Conservation (phyloP, 2,113 vertebrate species). For the Laterallus jamaicensis region DNA sequence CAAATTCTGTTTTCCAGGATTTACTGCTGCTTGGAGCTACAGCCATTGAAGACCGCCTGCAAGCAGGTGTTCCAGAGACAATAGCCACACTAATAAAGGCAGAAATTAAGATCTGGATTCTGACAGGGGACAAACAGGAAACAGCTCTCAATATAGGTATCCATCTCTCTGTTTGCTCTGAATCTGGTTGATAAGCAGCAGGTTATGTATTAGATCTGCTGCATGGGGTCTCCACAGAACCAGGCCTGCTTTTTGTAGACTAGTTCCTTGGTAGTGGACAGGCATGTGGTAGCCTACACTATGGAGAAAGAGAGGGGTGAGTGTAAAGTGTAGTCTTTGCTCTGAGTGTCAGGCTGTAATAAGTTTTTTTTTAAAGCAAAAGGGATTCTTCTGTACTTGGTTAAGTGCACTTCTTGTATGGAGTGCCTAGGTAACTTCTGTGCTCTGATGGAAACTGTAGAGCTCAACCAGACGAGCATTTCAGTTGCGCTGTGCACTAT, state of each 20-base stretch:
- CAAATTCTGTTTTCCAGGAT: constrained; percentile 75
- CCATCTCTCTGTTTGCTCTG: background rate
- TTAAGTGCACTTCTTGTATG: background rate
- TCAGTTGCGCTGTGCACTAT: background rate
- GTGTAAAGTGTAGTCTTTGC: background rate
- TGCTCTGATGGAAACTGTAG: background rate
- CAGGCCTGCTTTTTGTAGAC: background rate
- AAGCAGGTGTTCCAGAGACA: constrained; percentile 95
- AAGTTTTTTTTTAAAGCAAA: background rate
- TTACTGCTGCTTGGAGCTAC: constrained; percentile 92
- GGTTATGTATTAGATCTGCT: background rate
- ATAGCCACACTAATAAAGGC: constrained; percentile 92
- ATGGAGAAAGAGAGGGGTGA: background rate
- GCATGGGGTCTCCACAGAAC: background rate
- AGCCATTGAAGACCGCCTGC: constrained; percentile 94
- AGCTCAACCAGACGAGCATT: background rate
- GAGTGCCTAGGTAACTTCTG: background rate
- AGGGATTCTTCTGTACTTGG: background rate
- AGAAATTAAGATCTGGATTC: constrained; percentile 96
- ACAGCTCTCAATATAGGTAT: constrained; percentile 97
- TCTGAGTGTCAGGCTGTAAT: background rate
- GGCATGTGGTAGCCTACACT: background rate
- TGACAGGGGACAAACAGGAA: constrained; percentile 97
- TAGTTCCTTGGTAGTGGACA: background rate
- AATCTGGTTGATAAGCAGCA: background rate